Base-by-base conservation (phyloP, 2,888 invertebrate species). In the Ariolimax columbianus region DNA sequence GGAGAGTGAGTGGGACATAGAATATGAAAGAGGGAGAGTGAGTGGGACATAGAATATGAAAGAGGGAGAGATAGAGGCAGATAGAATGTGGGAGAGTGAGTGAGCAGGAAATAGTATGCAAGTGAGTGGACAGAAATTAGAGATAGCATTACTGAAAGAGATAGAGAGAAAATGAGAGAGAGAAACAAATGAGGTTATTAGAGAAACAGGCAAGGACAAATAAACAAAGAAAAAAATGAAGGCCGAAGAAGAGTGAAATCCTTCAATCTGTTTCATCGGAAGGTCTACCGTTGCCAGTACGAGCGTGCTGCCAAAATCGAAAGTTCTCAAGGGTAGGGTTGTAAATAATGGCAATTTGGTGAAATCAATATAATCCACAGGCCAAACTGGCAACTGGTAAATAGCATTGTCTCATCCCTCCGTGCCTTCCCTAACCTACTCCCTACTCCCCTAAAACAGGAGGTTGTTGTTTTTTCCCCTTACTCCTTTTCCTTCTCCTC, bases 311-410 rank as follows among this genome's bases (percentile, higher is more conserved):
- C 66, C 63, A 68, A 79, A 68, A 79, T 79, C 79, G 79, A 79
- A 79, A 68, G 40, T 68, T 79, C 68, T 79, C 79, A 79, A 78
- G 79, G 79, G 79, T 40, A 47, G 47, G 40, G 30, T 63, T 79
- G 63, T 66, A 79, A 79, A 79, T 79, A 79, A 79, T 79, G 79
- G 68, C 79, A 79, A 79, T 79, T 79, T 79, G 30, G 79, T 43
- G 38, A 68, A 79, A 79, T 79, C 79, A 68, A 79, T 79, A 79
- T 79, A 63, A 79, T 79, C 66, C 68, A n/a, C 43, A 38, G 33
- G 79, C 36, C 79, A 43, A 79, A 79, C 79, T 68, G 78, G 79
- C 79, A 79, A 79, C 79, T 68, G 38, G 66, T 79, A 79, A 79
- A 79, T 79, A 79, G 68, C 79, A 79, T 79, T 79, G 79, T 63